Base-by-base conservation (phyloP, 1,140 invertebrate species). In the Pachyrhynchus sulphureomaculatus region DNA sequence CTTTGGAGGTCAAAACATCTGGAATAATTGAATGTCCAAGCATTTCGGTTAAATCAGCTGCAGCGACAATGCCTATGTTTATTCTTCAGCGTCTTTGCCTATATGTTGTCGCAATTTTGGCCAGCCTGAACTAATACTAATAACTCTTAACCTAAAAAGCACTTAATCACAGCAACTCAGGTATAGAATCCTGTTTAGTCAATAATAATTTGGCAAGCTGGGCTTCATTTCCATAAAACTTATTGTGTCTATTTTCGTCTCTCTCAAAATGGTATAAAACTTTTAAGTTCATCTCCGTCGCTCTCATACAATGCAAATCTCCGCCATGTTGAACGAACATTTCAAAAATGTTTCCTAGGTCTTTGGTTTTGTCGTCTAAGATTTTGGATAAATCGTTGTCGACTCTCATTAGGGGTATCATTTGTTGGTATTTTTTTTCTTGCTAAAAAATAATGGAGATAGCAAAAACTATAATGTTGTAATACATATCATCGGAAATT, bases 211-310 rank as follows among this genome's bases (percentile, higher is more conserved):
- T 75, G 9, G 74, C 74, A 15, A 76, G 63, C 52, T 76, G 73
- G 4, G 53, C 57, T 57, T 74, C 66, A 37, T 68, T 74, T 32
- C 68, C 75, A 4, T 73, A 62, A 41, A 76, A 75, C 44, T 68
- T 67, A 67, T 75, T 75, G 6, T 13, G 39, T 12, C 58, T 62
- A 12, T 29, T 26, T 13, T 51, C 23, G 34, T 65, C 32, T n/a
- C 29, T 59, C 41, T 71, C 66, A 41, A 80, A 74, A 61, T 79
- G 79, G 70, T 85, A 86, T 62, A 76, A 77, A 17, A 87, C 74
- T 70, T 83, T 83, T 21, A 91, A 75, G 13, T 82, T 81, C 44
- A 88, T 88, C 70, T 92, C 89, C 9, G 87, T 81, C 12, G 86
- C 87, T 47, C 88, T 78, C 66, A 92, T 80, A n/a, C 85, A 72